A percentile compares a stretch with the other conserved stretches of the same genome.
Evolutionary conservation across 2,113 vertebrate species (phyloP).

Genomic region (Macaca nemestrina): DNA sequence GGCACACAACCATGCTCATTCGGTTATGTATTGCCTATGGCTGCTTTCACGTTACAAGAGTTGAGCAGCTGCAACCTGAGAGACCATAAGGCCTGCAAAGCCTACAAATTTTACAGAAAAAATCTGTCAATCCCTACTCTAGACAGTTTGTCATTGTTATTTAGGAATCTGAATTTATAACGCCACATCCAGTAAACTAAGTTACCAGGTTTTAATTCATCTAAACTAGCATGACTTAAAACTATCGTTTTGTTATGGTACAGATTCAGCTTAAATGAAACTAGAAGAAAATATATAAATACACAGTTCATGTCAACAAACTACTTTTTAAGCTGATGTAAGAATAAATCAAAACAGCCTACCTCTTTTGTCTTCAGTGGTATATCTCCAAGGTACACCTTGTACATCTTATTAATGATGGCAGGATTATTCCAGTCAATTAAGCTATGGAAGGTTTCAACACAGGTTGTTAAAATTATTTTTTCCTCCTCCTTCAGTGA

Average conservation of each 20-base stretch:
- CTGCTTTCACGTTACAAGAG: neutral
- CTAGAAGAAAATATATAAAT: neutral
- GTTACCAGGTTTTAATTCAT: neutral
- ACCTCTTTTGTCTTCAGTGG: slow-evolving; percentile 98
- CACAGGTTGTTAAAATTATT: slow-evolving; percentile 47
- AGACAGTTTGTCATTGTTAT: neutral
- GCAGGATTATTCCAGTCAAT: slow-evolving; percentile 98
- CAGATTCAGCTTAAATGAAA: neutral
- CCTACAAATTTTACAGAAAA: neutral
- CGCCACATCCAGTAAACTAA: slow-evolving; percentile 1
- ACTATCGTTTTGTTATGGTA: neutral
- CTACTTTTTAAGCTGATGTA: neutral
- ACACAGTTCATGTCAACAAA: neutral
- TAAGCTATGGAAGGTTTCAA: slow-evolving; percentile 86
- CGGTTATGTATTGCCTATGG: neutral
- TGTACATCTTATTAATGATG: slow-evolving; percentile 98
- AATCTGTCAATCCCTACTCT: neutral
- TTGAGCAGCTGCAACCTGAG: neutral
- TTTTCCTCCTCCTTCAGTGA: slow-evolving; percentile 7
- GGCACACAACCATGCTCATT: neutral
- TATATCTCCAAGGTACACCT: slow-evolving; percentile 98
- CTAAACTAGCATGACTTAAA: neutral
- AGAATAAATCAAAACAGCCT: slow-evolving; percentile 66
- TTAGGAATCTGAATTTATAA: neutral
- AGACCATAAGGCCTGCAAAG: neutral